These are phyloP conservation scores for Hemithea aestivaria DNA, from an alignment of 2,888 invertebrate genomes.

Conservation along the genomic window DNA sequence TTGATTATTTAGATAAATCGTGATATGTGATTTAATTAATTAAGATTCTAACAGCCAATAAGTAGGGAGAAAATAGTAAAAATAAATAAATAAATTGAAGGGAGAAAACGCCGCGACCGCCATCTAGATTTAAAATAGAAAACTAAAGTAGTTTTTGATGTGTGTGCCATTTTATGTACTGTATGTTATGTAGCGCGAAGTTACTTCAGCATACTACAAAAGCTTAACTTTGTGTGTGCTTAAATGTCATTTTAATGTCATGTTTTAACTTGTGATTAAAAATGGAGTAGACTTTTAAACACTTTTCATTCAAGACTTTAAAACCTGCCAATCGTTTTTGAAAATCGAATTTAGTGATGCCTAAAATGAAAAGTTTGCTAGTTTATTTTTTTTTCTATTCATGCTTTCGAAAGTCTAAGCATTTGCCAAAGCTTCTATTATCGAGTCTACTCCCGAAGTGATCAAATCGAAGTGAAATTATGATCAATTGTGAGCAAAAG, in stretches of 20 bases:
- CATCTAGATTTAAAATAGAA: too few relatives aligned
- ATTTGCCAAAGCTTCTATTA: slow-evolving; percentile 63
- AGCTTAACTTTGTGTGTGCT: slow-evolving; percentile 49
- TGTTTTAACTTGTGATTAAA: slow-evolving; percentile 30
- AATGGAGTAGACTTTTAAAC: slow-evolving; percentile 51
- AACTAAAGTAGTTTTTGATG: slow-evolving; percentile 11
- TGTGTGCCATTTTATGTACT: slow-evolving; percentile 24
- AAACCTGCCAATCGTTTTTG: slow-evolving; percentile 49
- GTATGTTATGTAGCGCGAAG: slow-evolving; percentile 21
- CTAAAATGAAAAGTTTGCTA: slow-evolving; percentile 61
- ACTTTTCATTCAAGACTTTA: slow-evolving; percentile 65
- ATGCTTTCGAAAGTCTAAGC: slow-evolving; percentile 59
- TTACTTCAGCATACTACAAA: slow-evolving; percentile 40
- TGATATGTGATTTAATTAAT: too few relatives aligned
- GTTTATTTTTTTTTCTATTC: slow-evolving; percentile 41
- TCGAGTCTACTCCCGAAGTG: slow-evolving; percentile 64
- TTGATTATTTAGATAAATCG: too few relatives aligned
- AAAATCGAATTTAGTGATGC: slow-evolving; percentile 39
- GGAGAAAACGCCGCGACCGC: too few relatives aligned
- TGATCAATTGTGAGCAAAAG: slow-evolving; percentile 66
- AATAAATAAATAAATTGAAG: too few relatives aligned
- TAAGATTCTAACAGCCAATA: too few relatives aligned
- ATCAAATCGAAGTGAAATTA: slow-evolving; percentile 66
- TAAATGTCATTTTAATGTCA: slow-evolving; percentile 39
- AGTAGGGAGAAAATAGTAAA: too few relatives aligned